Percentiles rank a stretch among this genome's conserved stretches.
Evolutionary conservation across 2,113 vertebrate genomes (phyloP).

Genomic region (Nibea coibor): DNA sequence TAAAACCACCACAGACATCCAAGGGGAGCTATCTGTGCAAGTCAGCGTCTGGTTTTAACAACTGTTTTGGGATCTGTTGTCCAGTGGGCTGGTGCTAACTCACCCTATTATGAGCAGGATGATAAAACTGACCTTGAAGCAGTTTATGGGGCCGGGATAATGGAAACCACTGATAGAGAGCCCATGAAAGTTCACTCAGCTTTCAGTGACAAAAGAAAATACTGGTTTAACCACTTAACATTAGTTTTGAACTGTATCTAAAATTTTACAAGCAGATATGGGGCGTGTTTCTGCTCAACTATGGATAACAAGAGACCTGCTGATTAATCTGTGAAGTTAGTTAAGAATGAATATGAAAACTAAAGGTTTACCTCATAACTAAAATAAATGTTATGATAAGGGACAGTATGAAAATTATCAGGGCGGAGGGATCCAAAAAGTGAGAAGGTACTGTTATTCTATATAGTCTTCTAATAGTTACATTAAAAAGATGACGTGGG

Average conservation of each 20-base stretch:
- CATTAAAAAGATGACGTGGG: neutral
- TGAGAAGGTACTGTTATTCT: no score
- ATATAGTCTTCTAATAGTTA: neutral
- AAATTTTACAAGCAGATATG: conserved; percentile 50
- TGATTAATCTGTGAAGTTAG: neutral
- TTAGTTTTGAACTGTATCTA: conserved; percentile 59
- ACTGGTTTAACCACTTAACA: conserved; percentile 65
- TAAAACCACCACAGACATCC: conserved; percentile 47
- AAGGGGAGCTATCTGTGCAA: conserved; percentile 59
- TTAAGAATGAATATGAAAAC: neutral
- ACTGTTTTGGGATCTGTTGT: conserved; percentile 76
- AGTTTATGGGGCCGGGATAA: conserved; percentile 73
- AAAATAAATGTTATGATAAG: neutral
- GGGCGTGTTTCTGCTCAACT: conserved; percentile 24
- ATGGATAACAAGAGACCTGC: conserved; percentile 6
- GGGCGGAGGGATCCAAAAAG: neutral
- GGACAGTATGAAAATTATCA: neutral
- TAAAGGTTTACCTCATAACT: neutral
- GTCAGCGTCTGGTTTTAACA: conserved; percentile 73
- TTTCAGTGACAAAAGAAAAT: conserved; percentile 63
- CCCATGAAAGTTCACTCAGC: conserved; percentile 69
- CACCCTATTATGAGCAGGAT: conserved; percentile 72
- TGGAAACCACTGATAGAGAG: conserved; percentile 68
- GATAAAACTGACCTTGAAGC: conserved; percentile 79
- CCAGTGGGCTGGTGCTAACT: conserved; percentile 73